Evolutionary conservation across 2,797 vertebrate genomes (phyloP).

Genomic region (Hemitrygon akajei): DNA sequence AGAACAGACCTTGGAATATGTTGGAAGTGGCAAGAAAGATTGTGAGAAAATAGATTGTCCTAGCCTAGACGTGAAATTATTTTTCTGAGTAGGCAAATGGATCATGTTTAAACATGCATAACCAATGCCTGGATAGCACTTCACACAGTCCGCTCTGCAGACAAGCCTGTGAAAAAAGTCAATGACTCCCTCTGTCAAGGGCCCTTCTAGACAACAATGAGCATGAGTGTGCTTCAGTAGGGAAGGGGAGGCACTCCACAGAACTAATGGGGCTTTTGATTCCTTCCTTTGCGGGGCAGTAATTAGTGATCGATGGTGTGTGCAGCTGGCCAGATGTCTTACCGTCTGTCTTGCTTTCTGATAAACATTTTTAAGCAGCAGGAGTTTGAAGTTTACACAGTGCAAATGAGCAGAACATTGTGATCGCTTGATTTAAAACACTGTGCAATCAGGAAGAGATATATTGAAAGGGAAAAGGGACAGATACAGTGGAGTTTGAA

Average conservation of each 20-base stretch:
- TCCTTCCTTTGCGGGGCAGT: constrained; percentile 10
- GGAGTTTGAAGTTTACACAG: background rate
- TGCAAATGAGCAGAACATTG: background rate
- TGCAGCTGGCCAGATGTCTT: constrained; percentile 29
- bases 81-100: constrained; percentile 8
- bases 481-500: background rate
- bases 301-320: constrained; percentile 32
- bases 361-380: background rate
- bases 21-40: too few species aligned
- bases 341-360: constrained; percentile 1
- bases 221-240: constrained; percentile 29
- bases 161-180: constrained; percentile 33
- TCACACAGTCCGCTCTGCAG: constrained; percentile 27
- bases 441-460: background rate
- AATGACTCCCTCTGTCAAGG: constrained; percentile 36
- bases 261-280: constrained; percentile 32
- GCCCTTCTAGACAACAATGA: constrained; percentile 34
- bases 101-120: constrained; percentile 24
- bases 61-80: background rate
- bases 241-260: constrained; percentile 35
- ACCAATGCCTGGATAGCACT: background rate
- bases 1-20: background rate
- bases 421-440: background rate
- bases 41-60: background rate
- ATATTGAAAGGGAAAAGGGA: background rate